Percentiles rank a stretch among this genome's conserved stretches.
Conservation (phyloP, 2,888 invertebrate genomes). For the Dasypolia templi region DNA sequence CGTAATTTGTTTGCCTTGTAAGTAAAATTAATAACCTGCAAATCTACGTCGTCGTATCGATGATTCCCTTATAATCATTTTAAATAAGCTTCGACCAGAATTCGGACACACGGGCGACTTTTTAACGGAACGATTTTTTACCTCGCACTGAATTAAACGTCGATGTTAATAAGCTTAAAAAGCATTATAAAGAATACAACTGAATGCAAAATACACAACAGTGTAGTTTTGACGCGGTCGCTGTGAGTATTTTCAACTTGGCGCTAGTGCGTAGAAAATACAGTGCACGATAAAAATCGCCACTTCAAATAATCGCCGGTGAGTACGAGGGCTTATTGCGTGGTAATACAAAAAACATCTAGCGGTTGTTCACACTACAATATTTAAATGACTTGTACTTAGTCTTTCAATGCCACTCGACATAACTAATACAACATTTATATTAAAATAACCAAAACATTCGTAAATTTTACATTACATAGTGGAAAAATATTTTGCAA, state of each 20-base stretch:
- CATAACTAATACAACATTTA: constrained; percentile 4
- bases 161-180: too few relatives aligned
- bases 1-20: too few relatives aligned
- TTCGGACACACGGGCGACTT: background rate
- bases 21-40: too few relatives aligned
- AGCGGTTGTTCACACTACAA: constrained; percentile 1
- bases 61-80: too few relatives aligned
- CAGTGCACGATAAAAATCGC: background rate
- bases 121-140: background rate
- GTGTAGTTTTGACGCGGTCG: too few relatives aligned
- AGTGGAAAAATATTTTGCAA: background rate
- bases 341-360: background rate
- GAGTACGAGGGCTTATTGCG: background rate
- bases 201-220: background rate
- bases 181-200: too few relatives aligned
- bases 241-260: too few relatives aligned
- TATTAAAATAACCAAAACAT: constrained; percentile 1
- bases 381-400: constrained; percentile 18
- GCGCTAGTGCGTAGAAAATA: background rate
- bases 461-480: background rate
- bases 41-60: too few relatives aligned
- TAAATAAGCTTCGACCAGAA: too few relatives aligned
- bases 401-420: background rate
- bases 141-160: background rate
- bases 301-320: background rate